Base-by-base conservation (phyloP, 2,888 invertebrate species). In the Eupeodes luniger region DNA sequence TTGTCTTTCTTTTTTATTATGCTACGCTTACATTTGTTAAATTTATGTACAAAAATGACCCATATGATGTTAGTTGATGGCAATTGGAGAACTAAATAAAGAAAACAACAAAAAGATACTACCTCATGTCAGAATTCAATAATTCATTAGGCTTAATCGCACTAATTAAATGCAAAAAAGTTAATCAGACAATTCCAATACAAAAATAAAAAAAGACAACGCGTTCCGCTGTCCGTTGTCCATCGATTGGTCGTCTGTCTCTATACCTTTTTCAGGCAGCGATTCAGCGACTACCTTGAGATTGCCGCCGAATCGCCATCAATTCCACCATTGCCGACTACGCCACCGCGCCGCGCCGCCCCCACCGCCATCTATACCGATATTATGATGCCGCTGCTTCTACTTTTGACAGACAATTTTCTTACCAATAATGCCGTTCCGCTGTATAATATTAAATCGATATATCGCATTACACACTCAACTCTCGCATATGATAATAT, bases 381-480 rank as follows among this genome's bases (percentile, higher is more conserved):
- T 10, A 19, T 12, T 72, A 2, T 59, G 72, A 57, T 57, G 57
- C 57, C 47, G 40, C 40, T 40, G n/a, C 7, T 67, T 14, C 9
- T 66, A 55, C 6, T 72, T 82, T 67, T 80, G 77, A 74, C 64
- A 80, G 81, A 76, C 77, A 74, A 62, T 85, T 87, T 85, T 88
- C 88, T 81, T 85, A 69, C 85, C 88, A 85, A 85, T 81, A 75
- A 84, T 84, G 84, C 80, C 87, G 87, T 87, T 87, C 76, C 72
- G 84, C 76, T 80, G 84, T 66, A 80, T 84, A 76, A 67, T 76
- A 77, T 80, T 80, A 62, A 78, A 77, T 81, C 72, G 81, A 69
- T 36, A 77, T 85, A 85, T 88, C 85, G 78, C 44, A 11, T 88
- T 81, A 85, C 88, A 81, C 76, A 72, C 44, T 64, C 72, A 77